Base-by-base conservation (phyloP, 2,888 invertebrate genomes). In the Pristionchus japonicus region DNA sequence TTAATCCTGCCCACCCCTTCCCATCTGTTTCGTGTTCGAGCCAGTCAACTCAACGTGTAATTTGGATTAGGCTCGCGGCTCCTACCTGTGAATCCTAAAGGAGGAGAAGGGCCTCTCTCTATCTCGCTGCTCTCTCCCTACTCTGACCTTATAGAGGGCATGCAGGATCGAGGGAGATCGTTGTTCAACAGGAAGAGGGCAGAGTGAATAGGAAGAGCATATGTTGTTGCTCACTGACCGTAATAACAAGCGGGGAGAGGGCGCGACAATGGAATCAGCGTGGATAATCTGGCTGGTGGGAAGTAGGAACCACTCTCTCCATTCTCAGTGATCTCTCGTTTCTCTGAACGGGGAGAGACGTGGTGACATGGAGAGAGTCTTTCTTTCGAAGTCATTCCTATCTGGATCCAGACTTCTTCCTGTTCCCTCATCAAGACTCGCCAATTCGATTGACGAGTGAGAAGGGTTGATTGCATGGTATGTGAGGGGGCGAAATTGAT, bases 221-320 rank as follows among this genome's bases (percentile, higher is more conserved):
- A 86, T 70, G 67, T 70, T 70, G 49, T n/a, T 86, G 86, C 49
- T 86, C 86, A 86, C 47, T 86, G 86, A 86, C 86, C 86, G 86
- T 86, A 49, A n/a, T 70, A 49, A 31, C 40, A 85, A 37, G 47
- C 6, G 82, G 27, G 77, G 77, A 77, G n/a, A 47, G 47, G 43
- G 34, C 0, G 77, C 61, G 64, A 85, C 47, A 64, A 85, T 64
- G 61, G 47, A 85, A 61, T 64, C 37, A 85, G 37, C 15, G 40
- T 31, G 64, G 85, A 0, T 40, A 64, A 64, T 64, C 57, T 27
- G 84, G 61, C 11, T 23, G 20, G 64, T 27, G 37, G 64, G 57
- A 61, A n/a, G n/a, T n/a, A n/a, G n/a, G n/a, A n/a, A n/a, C n/a
- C n/a, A n/a, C n/a, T n/a, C n/a, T n/a, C n/a, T n/a, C n/a, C n/a